Evolutionary conservation across 2,113 vertebrate species (phyloP).

Genomic region (Vanacampus margaritifer): DNA sequence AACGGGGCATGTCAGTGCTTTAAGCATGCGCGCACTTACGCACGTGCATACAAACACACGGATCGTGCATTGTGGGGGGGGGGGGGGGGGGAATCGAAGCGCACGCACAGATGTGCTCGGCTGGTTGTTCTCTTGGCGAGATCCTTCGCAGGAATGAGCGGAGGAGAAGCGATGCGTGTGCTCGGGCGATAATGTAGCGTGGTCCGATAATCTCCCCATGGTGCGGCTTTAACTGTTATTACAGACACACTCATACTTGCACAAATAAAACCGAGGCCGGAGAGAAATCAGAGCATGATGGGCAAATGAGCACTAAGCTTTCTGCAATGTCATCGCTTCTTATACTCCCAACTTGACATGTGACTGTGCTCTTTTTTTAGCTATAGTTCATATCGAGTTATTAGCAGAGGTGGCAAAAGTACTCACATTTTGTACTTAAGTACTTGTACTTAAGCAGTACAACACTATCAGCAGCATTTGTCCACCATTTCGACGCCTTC

Average conservation of each 20-base stretch:
- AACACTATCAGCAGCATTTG: too few relatives aligned
- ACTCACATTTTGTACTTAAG: conserved; percentile 20
- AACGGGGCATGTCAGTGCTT: conserved; percentile 21
- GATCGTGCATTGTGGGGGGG: conserved; percentile 3
- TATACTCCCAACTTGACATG: conserved; percentile 22
- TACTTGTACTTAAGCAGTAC: conserved; percentile 5
- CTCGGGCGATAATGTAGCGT: conserved; percentile 63
- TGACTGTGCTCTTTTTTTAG: conserved; percentile 26
- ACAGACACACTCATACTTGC: conserved; percentile 54
- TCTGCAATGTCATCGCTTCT: conserved; percentile 38
- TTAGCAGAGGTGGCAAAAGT: not conserved
- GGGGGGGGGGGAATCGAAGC: too few relatives aligned
- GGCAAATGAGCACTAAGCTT: conserved; percentile 57
- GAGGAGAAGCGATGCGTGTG: conserved; percentile 63
- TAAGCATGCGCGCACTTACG: conserved; percentile 2
- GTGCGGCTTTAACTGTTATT: conserved; percentile 62
- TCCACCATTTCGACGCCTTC: too few relatives aligned
- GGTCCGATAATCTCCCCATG: conserved; percentile 65
- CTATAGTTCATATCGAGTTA: conserved; percentile 18
- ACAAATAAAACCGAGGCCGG: conserved; percentile 55
- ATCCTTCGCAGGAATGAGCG: conserved; percentile 59
- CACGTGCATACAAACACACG: conserved; percentile 10
- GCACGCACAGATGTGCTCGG: not conserved
- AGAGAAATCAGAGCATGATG: conserved; percentile 57
- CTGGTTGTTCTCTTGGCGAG: conserved; percentile 47